These are phyloP conservation scores for Mayetiola destructor DNA, from an alignment of 2,888 invertebrate species.

Conservation along the genomic window DNA sequence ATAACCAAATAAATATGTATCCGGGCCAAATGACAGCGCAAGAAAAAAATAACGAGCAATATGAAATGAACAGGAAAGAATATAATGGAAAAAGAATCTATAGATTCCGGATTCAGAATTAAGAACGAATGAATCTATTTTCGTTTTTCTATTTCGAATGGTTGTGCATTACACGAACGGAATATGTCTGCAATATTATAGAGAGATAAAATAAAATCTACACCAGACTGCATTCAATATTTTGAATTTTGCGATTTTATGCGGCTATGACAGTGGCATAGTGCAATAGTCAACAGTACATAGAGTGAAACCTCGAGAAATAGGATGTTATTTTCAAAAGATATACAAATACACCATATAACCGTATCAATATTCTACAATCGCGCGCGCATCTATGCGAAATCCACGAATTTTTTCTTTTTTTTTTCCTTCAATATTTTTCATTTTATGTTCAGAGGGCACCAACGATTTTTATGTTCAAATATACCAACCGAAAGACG, in stretches of 20 bases:
- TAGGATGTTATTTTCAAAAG: constrained; percentile 4
- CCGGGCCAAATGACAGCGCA: neutral
- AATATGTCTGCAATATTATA: too few species aligned
- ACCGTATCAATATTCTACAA: neutral
- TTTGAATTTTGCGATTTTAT: too few species aligned
- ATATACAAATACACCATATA: too few species aligned
- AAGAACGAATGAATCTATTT: too few species aligned
- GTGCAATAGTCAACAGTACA: neutral
- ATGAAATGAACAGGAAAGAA: neutral
- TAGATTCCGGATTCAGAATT: too few species aligned
- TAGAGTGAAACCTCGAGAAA: neutral
- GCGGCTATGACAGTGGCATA: neutral
- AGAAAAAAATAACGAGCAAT: neutral
- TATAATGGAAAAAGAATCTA: neutral
- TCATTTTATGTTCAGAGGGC: constrained; percentile 10
- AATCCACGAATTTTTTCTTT: constrained; percentile 8
- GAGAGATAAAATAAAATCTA: too few species aligned
- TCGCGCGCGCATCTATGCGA: constrained; percentile 12
- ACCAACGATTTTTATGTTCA: constrained; percentile 10
- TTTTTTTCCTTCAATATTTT: too few species aligned
- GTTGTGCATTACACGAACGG: neutral
- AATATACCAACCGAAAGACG: constrained; percentile 11
- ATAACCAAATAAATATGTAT: neutral
- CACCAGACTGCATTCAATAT: too few species aligned
- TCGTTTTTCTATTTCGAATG: neutral